Evolutionary conservation across 2,113 vertebrate genomes (phyloP), one percentile per base, ranked within the genome.

Genomic region (Miniopterus natalensis): DNA sequence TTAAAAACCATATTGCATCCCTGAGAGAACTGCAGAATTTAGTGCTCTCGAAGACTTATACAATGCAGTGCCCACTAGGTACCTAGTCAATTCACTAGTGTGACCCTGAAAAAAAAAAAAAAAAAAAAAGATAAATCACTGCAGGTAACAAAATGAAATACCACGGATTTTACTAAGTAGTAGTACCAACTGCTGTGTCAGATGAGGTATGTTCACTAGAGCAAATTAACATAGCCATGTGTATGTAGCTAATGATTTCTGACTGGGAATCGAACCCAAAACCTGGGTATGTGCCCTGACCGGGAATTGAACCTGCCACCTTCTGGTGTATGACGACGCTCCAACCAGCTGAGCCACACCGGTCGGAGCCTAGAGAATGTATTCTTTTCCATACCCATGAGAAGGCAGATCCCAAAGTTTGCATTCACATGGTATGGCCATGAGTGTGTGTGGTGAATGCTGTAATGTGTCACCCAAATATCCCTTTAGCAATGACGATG

Each of bases 391-490:
- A 36, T 74, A 79, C 5, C 20, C n/a, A 49, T 80, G 65, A 45
- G 57, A 87, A 96, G 71, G 27, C 55, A 53, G 49, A 91, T 78
- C 29, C 61, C 74, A 75, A 96, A 83, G 55, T 79, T 73, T 74
- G 57, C 42, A 65, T 27, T 79, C 65, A 85, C 20, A 59, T 40
- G 31, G 42, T 47, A 63, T 81, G 36, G 17, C 29, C 29, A 53
- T 86, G 51, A 70, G 29, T 75, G 25, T 51, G 53, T 40, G 53
- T 25, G 53, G 21, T 17, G 8, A 90, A 61, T 81, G 51, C 51
- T 87, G 5, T 61, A 61, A 91, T 77, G 42, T 61, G n/a, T 5
- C 53, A 80, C 20, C 23, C 42, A 36, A 27, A 57, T 59, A 27
- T 68, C 49, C n/a, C 29, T 71, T 77, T 27, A 78, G 51, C 78